Conservation (phyloP, 2,888 invertebrate genomes). For the Gymnosoma rotundatum region DNA sequence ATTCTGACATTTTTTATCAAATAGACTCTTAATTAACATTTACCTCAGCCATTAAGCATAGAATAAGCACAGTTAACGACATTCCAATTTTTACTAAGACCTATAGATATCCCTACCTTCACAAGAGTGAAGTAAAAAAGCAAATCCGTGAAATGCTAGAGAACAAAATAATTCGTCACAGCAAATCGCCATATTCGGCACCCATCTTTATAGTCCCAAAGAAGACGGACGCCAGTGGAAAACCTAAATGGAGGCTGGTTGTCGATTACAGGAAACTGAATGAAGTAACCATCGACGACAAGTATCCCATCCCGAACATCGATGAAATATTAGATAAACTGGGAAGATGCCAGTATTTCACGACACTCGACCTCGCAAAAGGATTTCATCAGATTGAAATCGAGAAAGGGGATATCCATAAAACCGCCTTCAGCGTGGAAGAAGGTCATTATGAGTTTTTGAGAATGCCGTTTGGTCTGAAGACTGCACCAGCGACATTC, state of each 20-base stretch:
- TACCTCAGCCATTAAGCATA: constrained; percentile 49
- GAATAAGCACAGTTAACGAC: constrained; percentile 38
- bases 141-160: constrained; percentile 60
- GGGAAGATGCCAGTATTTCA: constrained; percentile 62
- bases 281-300: constrained; percentile 48
- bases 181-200: constrained; percentile 46
- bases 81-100: constrained; percentile 15
- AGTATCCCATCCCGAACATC: constrained; percentile 53
- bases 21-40: constrained; percentile 32
- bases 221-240: constrained; percentile 49
- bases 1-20: constrained; percentile 32
- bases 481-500: constrained; percentile 71
- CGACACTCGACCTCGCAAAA: constrained; percentile 64
- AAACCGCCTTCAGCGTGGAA: constrained; percentile 67
- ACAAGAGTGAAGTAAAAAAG: constrained; percentile 43
- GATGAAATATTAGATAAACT: constrained; percentile 58
- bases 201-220: constrained; percentile 50
- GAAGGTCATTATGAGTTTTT: constrained; percentile 68
- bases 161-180: constrained; percentile 47
- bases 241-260: constrained; percentile 54
- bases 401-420: constrained; percentile 52
- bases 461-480: constrained; percentile 70
- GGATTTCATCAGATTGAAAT: constrained; percentile 71
- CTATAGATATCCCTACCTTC: constrained; percentile 42
- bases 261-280: constrained; percentile 56